Conservation (phyloP, 2,888 invertebrate species). For the Dolichomitus sp. region DNA sequence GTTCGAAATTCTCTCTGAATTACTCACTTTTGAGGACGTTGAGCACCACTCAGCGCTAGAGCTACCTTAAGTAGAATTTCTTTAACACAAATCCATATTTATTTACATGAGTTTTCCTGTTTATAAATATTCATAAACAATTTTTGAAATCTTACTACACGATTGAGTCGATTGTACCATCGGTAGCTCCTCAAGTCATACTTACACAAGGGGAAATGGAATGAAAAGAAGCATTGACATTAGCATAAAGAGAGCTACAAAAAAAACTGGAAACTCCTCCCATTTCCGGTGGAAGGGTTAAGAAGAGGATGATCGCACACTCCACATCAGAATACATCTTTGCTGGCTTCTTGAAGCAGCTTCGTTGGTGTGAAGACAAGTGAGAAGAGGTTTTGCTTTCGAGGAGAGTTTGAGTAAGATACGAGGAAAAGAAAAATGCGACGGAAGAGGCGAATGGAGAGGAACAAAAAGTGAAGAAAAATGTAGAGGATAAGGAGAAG, state of each 20-base stretch:
- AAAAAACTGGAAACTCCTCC: slow-evolving; percentile 61
- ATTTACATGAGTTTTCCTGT: no score
- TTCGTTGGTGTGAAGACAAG: slow-evolving; percentile 13
- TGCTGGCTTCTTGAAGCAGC: slow-evolving; percentile 4
- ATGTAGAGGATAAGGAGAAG: not conserved
- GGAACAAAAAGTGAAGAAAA: slow-evolving; percentile 22
- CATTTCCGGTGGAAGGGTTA: slow-evolving; percentile 65
- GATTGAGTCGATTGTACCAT: not conserved
- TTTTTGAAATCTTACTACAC: not conserved
- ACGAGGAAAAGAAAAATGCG: slow-evolving; percentile 48
- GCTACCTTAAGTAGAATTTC: no score
- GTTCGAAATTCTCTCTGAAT: no score
- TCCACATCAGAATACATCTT: slow-evolving; percentile 20
- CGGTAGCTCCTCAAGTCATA: slow-evolving; percentile 66
- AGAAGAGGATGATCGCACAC: slow-evolving; percentile 37
- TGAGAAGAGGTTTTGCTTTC: slow-evolving; percentile 31
- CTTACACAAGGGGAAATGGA: slow-evolving; percentile 58
- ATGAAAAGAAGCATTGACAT: slow-evolving; percentile 73
- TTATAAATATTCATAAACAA: not conserved
- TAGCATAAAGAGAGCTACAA: slow-evolving; percentile 24
- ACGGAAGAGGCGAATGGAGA: slow-evolving; percentile 18
- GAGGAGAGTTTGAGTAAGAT: slow-evolving; percentile 15
- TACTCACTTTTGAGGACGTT: no score
- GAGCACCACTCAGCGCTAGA: no score
- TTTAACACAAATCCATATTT: no score